These are phyloP conservation scores for Serilophus lunatus DNA, from an alignment of 2,113 vertebrate species.

Conservation along the genomic window DNA sequence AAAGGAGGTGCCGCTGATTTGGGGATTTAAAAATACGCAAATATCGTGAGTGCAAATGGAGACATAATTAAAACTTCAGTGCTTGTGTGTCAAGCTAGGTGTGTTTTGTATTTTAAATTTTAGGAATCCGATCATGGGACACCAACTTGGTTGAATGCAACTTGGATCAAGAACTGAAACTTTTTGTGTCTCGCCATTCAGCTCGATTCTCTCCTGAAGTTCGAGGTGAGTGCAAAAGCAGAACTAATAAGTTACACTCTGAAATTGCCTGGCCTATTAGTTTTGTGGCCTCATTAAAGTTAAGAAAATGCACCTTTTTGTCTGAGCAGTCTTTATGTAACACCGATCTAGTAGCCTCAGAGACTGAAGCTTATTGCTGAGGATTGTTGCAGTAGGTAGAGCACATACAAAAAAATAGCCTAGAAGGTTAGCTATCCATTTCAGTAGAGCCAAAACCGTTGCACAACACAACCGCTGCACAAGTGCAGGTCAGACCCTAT, in stretches of 20 bases:
- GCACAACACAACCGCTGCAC: background rate
- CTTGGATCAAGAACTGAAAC: slow-evolving; percentile 96
- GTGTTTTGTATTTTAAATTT: slow-evolving; percentile 38
- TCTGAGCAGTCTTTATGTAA: background rate
- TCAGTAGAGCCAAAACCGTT: background rate
- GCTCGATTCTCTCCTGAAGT: slow-evolving; percentile 95
- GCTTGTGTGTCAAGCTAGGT: background rate
- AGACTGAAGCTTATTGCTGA: background rate
- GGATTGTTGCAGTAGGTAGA: background rate
- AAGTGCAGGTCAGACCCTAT: accelerated
- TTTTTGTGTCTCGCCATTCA: slow-evolving; percentile 96
- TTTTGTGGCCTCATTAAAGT: background rate
- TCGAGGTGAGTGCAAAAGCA: slow-evolving; percentile 80
- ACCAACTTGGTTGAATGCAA: slow-evolving; percentile 93
- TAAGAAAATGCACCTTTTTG: background rate
- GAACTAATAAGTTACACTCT: background rate
- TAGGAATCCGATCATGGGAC: slow-evolving; percentile 98
- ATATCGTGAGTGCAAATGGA: background rate
- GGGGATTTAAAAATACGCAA: background rate
- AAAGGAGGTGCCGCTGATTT: background rate
- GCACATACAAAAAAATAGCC: background rate
- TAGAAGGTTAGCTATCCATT: accelerated
- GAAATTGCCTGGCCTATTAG: background rate
- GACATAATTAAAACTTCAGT: background rate
- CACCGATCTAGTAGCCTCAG: background rate